phyloP scores from a whole-genome alignment of 2,888 invertebrate species.

The Amphimallon solstitiale region DNA sequence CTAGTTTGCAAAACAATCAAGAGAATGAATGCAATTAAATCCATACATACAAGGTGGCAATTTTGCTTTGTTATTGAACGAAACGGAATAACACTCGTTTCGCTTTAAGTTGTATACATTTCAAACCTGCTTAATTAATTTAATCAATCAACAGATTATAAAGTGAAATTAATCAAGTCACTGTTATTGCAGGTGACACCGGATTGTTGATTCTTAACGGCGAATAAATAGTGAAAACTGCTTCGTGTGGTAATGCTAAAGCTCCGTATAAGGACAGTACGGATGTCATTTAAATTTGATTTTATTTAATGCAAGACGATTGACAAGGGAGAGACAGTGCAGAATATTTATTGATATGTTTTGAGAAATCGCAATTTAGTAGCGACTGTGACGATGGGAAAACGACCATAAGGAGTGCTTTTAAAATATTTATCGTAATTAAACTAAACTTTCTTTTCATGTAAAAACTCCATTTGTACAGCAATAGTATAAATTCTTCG shows the following conservation, averaged over 20 bases:
- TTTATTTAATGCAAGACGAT: not conserved
- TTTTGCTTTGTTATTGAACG: no score
- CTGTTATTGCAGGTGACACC: conserved; percentile 13
- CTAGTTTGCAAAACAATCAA: no score
- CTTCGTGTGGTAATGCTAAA: not conserved
- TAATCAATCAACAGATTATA: conserved; percentile 2
- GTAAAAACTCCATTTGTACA: conserved; percentile 15
- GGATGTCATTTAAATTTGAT: conserved; percentile 21
- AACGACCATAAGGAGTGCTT: not conserved
- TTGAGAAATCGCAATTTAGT: conserved; percentile 21
- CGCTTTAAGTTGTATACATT: not conserved
- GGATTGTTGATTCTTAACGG: conserved; percentile 8
- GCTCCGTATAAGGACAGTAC: not conserved
- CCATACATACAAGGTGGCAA: no score
- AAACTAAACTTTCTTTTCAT: conserved; percentile 27
- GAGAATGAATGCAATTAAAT: no score
- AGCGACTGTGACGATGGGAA: not conserved
- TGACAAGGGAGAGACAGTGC: not conserved
- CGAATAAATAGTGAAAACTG: conserved; percentile 4
- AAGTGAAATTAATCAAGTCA: conserved; percentile 5
- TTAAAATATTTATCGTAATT: conserved; percentile 15
- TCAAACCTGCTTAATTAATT: not conserved
- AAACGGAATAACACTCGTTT: no score
- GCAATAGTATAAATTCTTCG: conserved; percentile 26
- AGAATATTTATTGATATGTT: conserved; percentile 24